phyloP scores from a whole-genome alignment of 2,888 invertebrate species.

The Plebejus argus region DNA sequence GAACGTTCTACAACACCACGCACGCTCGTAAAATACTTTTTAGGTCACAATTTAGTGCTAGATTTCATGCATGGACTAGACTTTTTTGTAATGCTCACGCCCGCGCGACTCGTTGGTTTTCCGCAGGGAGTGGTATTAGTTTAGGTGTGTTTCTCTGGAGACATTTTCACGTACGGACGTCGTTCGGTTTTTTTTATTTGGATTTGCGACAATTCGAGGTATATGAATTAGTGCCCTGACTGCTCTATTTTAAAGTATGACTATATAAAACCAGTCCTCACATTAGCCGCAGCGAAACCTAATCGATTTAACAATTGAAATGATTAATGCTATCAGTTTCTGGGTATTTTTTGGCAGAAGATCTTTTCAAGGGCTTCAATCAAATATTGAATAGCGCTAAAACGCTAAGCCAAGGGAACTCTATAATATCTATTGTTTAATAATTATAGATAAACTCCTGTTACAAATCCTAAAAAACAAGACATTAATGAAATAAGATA shows the following conservation, averaged over 20 bases:
- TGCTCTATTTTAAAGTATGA: too few species aligned
- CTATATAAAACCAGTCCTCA: neutral
- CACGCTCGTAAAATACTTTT: constrained; percentile 27
- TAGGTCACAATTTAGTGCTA: constrained; percentile 26
- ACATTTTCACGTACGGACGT: neutral
- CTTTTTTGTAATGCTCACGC: constrained; percentile 5
- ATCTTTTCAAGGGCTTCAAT: too few species aligned
- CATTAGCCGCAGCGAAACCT: too few species aligned
- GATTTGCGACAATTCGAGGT: neutral
- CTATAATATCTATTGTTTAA: too few species aligned
- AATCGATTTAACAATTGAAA: too few species aligned
- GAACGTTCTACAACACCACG: constrained; percentile 8
- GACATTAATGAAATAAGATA: too few species aligned
- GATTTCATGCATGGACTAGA: constrained; percentile 9
- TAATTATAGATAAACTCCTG: too few species aligned
- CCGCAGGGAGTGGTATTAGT: neutral
- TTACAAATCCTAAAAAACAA: too few species aligned
- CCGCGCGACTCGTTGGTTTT: neutral
- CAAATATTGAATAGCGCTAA: too few species aligned
- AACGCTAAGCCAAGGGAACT: too few species aligned
- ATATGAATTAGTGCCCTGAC: neutral
- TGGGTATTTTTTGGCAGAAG: too few species aligned
- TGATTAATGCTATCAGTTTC: too few species aligned
- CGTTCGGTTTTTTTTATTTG: neutral
- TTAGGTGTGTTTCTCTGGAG: neutral